Evolutionary conservation across 1,140 invertebrate genomes (phyloP), one percentile per base, ranked within the genome.

Genomic region (Rhagoletis zephyria): DNA sequence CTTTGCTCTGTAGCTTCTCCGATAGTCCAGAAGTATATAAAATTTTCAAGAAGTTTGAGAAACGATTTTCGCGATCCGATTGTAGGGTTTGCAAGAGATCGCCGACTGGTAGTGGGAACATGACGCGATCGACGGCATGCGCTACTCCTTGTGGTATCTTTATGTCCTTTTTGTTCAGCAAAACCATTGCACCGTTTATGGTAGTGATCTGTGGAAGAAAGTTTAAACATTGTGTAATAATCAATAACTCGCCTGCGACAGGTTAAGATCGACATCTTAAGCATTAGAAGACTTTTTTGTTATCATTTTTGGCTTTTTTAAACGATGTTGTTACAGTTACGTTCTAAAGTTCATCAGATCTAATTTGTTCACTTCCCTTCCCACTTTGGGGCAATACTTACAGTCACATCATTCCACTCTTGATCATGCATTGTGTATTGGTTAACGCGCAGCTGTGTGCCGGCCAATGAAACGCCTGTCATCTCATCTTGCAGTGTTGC

Each of bases 51-150:
- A 97, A 97, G 87, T 94, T 96, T 9, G 95, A 96, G 92, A 97
- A 97, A 88, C 96, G 93, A 85, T 95, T 94, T 90, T 97, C 96
- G 45, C 96, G 93, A 93, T 97, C 97, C 1, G 96, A 96, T 90
- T 97, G 96, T 59, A 97, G 93, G 0, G 96, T 97, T 91, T 97
- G 96, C 14, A 97, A 94, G 60, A 97, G 93, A 93, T 97, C 96
- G 30, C 96, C 97, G 16, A 97, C 96, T 0, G 96, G 96, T 87
- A 97, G 93, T 3, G 97, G 97, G 93, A 97, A 97, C 95, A 98
- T 96, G 0, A 98, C 97, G 88, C 97, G 94, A 92, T 97, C 97
- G 1, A 98, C 95, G 0, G 97, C 95, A 91, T 98, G 97, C 0
- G 97, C 96, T 67, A 98, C 95, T 48, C 97, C 96, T 95, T 97